phyloP scores from a whole-genome alignment of 2,888 invertebrate genomes.

The Acrocyrtus sp. region DNA sequence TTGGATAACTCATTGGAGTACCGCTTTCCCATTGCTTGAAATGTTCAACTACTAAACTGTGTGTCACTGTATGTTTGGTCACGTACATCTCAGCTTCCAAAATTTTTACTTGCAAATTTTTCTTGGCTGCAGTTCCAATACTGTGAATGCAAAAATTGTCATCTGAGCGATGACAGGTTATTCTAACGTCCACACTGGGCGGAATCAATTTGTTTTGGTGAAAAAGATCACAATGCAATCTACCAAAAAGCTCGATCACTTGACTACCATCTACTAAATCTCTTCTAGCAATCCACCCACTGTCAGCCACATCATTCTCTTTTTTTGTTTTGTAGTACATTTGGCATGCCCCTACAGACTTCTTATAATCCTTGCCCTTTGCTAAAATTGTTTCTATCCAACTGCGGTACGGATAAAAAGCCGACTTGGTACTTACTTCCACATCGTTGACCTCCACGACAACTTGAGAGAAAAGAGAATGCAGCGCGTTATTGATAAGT shows the following conservation, averaged over 20 bases:
- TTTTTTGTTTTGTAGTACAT: not conserved
- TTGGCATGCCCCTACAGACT: not conserved
- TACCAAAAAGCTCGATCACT: conserved; percentile 13
- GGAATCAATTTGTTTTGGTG: conserved; percentile 11
- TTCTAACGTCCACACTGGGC: conserved; percentile 7
- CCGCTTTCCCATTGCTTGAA: conserved; percentile 1
- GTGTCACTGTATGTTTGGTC: conserved; percentile 5
- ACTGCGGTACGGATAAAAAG: not conserved
- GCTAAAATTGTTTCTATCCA: not conserved
- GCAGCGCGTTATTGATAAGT: conserved; percentile 3
- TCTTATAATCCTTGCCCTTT: conserved; percentile 2
- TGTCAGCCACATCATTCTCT: not conserved
- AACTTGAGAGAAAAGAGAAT: not conserved
- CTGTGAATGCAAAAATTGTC: conserved; percentile 23
- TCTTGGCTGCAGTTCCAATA: not conserved
- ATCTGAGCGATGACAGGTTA: not conserved
- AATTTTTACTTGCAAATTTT: not conserved
- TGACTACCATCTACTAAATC: not conserved
- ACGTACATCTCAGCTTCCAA: not conserved
- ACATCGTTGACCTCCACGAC: not conserved
- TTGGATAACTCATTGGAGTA: not conserved
- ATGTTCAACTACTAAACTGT: not conserved
- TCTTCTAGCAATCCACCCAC: not conserved
- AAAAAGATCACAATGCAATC: conserved; percentile 18
- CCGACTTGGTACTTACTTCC: not conserved